Evolutionary conservation across 2,797 vertebrate species (phyloP).

Genomic region (Mormyrops boulengeri): DNA sequence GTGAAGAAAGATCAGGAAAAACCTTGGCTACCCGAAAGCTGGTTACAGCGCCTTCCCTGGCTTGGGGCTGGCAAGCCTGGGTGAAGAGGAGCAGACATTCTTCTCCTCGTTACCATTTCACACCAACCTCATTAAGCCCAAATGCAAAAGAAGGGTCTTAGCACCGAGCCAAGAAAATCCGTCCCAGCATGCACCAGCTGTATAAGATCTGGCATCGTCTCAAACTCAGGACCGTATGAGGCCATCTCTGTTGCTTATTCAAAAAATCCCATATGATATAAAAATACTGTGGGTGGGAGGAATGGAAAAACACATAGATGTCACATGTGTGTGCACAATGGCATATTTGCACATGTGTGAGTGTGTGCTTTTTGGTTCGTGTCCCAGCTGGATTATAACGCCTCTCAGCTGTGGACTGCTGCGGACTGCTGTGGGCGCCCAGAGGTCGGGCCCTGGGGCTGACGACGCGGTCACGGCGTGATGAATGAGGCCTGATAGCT

Average conservation of each 20-base stretch:
- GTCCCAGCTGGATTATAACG: not conserved
- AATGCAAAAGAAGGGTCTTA: conserved; percentile 42
- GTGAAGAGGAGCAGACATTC: conserved; percentile 18
- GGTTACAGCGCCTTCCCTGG: not conserved
- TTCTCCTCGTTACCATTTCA: conserved; percentile 26
- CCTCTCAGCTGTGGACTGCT: not conserved
- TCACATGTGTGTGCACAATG: not conserved
- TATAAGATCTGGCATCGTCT: conserved; percentile 29
- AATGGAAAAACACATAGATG: not conserved
- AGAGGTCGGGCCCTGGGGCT: conserved; percentile 43
- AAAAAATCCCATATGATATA: not conserved
- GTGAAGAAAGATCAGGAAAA: not conserved
- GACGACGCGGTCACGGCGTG: conserved; percentile 58
- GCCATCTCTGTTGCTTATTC: not conserved
- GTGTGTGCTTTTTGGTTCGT: not conserved
- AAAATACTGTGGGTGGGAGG: not conserved
- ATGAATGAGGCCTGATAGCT: conserved; percentile 63
- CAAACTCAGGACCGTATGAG: conserved; percentile 5
- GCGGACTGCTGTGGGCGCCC: not conserved
- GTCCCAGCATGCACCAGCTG: conserved; percentile 43
- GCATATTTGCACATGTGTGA: not conserved
- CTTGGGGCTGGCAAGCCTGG: conserved; percentile 36
- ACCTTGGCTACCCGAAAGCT: not conserved
- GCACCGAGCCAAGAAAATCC: conserved; percentile 43
- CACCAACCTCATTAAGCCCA: conserved; percentile 35